Percentiles rank a stretch among this genome's conserved stretches.
phyloP scores from a whole-genome alignment of 2,113 vertebrate species.

The Hippocampus barbouri region DNA sequence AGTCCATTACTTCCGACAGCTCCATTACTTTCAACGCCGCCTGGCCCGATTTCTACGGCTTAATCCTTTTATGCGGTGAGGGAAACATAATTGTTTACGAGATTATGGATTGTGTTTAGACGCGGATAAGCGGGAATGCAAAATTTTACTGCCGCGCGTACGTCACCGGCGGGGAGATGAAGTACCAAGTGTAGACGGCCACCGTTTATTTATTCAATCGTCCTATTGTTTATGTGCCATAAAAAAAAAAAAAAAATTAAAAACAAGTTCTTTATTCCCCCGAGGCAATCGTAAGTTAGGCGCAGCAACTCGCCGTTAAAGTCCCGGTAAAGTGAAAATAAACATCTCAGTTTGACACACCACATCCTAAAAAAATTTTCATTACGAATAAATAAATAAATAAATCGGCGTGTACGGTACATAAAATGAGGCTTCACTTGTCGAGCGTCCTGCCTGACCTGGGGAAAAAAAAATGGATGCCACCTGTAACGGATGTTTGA shows the following conservation, averaged over 20 bases:
- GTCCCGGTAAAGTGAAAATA: too few relatives aligned
- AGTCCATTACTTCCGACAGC: not conserved
- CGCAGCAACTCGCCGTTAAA: too few relatives aligned
- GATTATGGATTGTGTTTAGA: constrained; percentile 2
- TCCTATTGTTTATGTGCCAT: not conserved
- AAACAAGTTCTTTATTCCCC: not conserved
- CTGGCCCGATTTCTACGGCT: not conserved
- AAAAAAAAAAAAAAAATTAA: not conserved
- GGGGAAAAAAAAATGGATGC: too few relatives aligned
- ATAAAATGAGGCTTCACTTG: too few relatives aligned
- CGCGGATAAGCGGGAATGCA: not conserved
- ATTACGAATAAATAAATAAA: too few relatives aligned
- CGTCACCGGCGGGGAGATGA: not conserved
- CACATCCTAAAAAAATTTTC: too few relatives aligned
- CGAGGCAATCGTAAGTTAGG: not conserved
- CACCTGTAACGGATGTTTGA: too few relatives aligned
- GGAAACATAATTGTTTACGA: not conserved
- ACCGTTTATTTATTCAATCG: not conserved
- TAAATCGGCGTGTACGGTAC: too few relatives aligned
- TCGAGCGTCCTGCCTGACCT: too few relatives aligned
- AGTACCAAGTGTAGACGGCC: not conserved
- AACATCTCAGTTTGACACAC: too few relatives aligned
- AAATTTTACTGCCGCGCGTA: constrained; percentile 4
- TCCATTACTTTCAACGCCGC: not conserved
- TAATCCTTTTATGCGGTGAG: not conserved